Evolutionary conservation across 2,888 invertebrate genomes (phyloP).

Genomic region (Nysson spinosus): DNA sequence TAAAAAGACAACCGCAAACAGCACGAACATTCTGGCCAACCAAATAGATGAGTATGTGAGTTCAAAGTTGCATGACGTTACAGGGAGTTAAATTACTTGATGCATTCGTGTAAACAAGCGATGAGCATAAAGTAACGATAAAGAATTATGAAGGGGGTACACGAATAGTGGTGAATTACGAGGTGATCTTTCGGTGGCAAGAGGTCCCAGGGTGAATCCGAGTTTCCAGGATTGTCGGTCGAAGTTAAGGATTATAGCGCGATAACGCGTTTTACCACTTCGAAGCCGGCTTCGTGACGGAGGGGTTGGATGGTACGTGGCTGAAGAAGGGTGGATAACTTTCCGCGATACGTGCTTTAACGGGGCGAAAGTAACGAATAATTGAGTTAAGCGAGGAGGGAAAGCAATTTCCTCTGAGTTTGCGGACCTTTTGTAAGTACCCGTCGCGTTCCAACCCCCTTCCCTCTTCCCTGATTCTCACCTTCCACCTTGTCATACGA

Average conservation of each 20-base stretch:
- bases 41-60: too few relatives aligned
- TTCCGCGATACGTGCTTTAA: conserved; percentile 45
- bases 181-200: background rate
- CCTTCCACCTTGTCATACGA: background rate
- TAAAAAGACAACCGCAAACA: too few relatives aligned
- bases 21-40: too few relatives aligned
- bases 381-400: conserved; percentile 43
- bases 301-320: background rate
- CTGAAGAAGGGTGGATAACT: conserved; percentile 25
- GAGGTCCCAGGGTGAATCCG: conserved; percentile 6
- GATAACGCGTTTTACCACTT: conserved; percentile 36
- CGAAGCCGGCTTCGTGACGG: background rate
- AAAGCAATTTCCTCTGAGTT: conserved; percentile 44
- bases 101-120: too few relatives aligned
- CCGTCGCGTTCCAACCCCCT: conserved; percentile 11
- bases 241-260: conserved; percentile 30
- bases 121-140: background rate
- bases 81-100: too few relatives aligned
- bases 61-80: too few relatives aligned
- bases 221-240: conserved; percentile 24
- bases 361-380: conserved; percentile 47
- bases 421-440: conserved; percentile 29
- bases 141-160: background rate
- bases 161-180: background rate
- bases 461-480: conserved; percentile 1